Evolutionary conservation across 1,140 invertebrate species (phyloP), one percentile per base, ranked within the genome.

Genomic region (Drosophila grimshawi): DNA sequence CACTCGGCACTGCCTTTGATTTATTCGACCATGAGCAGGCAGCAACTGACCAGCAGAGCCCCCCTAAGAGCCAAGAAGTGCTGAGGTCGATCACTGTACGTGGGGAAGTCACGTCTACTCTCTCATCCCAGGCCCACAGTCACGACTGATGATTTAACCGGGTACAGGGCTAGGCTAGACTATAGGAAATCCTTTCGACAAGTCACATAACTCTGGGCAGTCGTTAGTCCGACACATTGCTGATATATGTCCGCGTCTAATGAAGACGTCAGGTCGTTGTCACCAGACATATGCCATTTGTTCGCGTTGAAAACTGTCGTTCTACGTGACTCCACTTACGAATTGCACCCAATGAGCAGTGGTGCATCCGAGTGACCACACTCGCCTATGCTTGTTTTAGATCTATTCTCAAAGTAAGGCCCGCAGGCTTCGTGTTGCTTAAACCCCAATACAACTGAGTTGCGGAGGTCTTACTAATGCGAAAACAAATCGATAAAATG

Each of bases 221-320:
- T 80, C 78, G 69, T 82, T 80, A 77, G 65, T 55, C 62, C 39
- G 77, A 80, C 74, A 70, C 51, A 41, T 71, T 51, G 32, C 67
- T 90, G 86, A 90, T 78, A 69, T 69, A 86, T 82, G 79, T 56
- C 79, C 81, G 79, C 79, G 76, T 90, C 86, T 89, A 89, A 89
- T 89, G 78, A 89, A 89, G 85, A 76, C 81, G 86, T 89, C 81
- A 80, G 80, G 78, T 81, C 78, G 81, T 89, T 89, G 85, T 90
- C 85, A 89, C 78, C 81, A 85, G 76, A 74, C 83, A 74, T 80
- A 71, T 75, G 69, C 71, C 65, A 89, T 89, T 81, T 73, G 85
- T 72, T 64, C 65, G 63, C 70, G 48, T 66, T 62, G 49, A 69
- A 79, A 80, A 79, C 64, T 64, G 60, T 49, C 60, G 66, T 80